Evolutionary conservation across 2,888 invertebrate genomes (phyloP).

Genomic region (Merodon equestris): DNA sequence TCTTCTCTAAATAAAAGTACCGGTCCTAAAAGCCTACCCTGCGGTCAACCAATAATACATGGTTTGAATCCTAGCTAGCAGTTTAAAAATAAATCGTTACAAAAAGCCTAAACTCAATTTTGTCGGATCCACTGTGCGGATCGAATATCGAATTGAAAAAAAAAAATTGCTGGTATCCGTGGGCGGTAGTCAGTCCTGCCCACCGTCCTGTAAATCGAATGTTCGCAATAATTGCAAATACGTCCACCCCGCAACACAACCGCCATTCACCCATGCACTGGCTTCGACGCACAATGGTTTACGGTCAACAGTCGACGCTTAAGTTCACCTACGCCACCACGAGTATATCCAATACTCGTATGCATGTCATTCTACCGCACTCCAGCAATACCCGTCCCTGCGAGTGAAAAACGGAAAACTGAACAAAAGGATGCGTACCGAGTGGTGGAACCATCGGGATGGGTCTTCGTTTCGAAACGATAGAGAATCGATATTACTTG

Average conservation of each 20-base stretch:
- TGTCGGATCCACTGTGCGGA: slow-evolving; percentile 38
- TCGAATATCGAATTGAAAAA: too few relatives aligned
- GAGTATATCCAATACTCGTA: slow-evolving; percentile 55
- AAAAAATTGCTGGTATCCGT: too few relatives aligned
- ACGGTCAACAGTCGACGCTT: slow-evolving; percentile 16
- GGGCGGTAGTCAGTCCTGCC: slow-evolving; percentile 15
- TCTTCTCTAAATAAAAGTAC: slow-evolving; percentile 49
- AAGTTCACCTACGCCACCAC: slow-evolving; percentile 19
- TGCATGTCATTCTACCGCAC: slow-evolving; percentile 39
- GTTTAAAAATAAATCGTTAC: too few relatives aligned
- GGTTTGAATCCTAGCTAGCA: too few relatives aligned
- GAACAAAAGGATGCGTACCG: slow-evolving; percentile 3
- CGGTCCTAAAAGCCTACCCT: slow-evolving; percentile 9
- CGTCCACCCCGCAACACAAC: slow-evolving; percentile 14
- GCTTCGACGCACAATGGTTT: slow-evolving; percentile 35
- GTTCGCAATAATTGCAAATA: slow-evolving; percentile 60
- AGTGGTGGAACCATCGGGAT: slow-evolving; percentile 25
- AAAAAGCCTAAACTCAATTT: too few relatives aligned
- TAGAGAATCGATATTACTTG: not conserved
- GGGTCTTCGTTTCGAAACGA: slow-evolving; percentile 1
- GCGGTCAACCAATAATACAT: too few relatives aligned
- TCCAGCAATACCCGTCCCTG: too few relatives aligned
- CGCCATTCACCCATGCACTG: slow-evolving; percentile 14
- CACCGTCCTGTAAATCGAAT: slow-evolving; percentile 64
- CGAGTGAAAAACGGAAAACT: too few relatives aligned